A percentile compares a stretch with the other conserved stretches of the same genome.
Conservation (phyloP, 2,888 invertebrate genomes). For the Brenthis ino region DNA sequence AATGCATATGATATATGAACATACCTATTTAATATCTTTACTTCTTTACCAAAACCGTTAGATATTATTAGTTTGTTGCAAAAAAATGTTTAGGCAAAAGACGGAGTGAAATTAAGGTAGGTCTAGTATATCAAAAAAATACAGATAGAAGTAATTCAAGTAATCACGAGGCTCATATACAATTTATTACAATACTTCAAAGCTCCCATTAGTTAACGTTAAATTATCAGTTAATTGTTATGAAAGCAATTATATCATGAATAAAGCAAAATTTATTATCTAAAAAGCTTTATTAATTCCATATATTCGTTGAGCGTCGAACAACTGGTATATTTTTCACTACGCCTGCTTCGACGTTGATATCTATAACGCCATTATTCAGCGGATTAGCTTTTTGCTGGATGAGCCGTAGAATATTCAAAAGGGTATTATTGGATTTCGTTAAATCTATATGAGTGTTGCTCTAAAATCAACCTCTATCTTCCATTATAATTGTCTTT, state of each 20-base stretch:
- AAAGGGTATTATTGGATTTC: constrained; percentile 76
- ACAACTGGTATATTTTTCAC: constrained; percentile 75
- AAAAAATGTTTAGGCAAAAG: too few relatives aligned
- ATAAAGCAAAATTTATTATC: constrained; percentile 60
- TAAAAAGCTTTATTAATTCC: constrained; percentile 58
- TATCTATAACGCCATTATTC: constrained; percentile 79
- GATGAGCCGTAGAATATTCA: constrained; percentile 77
- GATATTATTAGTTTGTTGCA: too few relatives aligned
- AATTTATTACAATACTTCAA: constrained; percentile 16
- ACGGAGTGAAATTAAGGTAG: too few relatives aligned
- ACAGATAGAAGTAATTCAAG: background rate
- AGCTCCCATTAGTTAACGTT: constrained; percentile 11
- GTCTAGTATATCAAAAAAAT: background rate
- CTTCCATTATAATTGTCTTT: constrained; percentile 41
- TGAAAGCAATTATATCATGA: constrained; percentile 57
- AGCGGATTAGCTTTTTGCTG: constrained; percentile 77
- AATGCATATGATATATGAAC: too few relatives aligned
- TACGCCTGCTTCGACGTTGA: constrained; percentile 70
- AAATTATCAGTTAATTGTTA: constrained; percentile 29
- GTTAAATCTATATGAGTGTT: constrained; percentile 57
- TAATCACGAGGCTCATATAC: background rate
- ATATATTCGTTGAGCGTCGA: constrained; percentile 46
- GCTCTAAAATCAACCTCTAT: constrained; percentile 49
- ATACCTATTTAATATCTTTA: too few relatives aligned
- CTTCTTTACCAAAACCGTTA: too few relatives aligned